These are phyloP conservation scores for Dasyornis broadbenti DNA, from an alignment of 2,113 vertebrate species.

Conservation along the genomic window DNA sequence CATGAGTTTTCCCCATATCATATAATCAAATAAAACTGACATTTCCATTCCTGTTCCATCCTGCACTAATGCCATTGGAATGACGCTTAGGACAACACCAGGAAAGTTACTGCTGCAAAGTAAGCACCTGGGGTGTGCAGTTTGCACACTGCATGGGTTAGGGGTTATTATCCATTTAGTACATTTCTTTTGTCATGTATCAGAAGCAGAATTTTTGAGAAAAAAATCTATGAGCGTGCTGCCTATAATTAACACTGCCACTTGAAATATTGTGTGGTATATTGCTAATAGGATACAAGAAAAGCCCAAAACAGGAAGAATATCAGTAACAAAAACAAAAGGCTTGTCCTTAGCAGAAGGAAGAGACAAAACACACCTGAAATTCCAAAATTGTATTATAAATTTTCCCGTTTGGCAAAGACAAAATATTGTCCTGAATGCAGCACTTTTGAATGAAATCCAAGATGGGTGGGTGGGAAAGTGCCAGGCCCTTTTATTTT, in stretches of 20 bases:
- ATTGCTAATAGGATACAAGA: not conserved
- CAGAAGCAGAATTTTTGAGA: not conserved
- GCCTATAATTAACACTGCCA: not conserved
- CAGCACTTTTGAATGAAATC: not conserved
- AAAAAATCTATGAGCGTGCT: not conserved
- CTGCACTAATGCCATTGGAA: not conserved
- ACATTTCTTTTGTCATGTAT: not conserved
- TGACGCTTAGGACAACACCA: not conserved
- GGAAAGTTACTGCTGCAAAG: not conserved
- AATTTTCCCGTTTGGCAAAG: not conserved
- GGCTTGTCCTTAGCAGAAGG: not conserved
- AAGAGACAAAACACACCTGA: not conserved
- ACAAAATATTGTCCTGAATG: not conserved
- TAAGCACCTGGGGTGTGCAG: not conserved
- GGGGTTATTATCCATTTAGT: not conserved
- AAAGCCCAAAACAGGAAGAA: not conserved
- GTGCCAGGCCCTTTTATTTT: not conserved
- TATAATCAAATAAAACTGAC: not conserved
- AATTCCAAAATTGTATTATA: not conserved
- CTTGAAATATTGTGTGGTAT: not conserved
- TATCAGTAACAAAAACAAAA: not conserved
- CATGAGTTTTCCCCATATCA: not conserved
- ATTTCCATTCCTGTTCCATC: not conserved
- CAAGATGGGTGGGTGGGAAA: not conserved
- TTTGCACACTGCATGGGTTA: not conserved